Evolutionary conservation across 2,797 vertebrate species (phyloP).

Genomic region (Muscicapa comitata): DNA sequence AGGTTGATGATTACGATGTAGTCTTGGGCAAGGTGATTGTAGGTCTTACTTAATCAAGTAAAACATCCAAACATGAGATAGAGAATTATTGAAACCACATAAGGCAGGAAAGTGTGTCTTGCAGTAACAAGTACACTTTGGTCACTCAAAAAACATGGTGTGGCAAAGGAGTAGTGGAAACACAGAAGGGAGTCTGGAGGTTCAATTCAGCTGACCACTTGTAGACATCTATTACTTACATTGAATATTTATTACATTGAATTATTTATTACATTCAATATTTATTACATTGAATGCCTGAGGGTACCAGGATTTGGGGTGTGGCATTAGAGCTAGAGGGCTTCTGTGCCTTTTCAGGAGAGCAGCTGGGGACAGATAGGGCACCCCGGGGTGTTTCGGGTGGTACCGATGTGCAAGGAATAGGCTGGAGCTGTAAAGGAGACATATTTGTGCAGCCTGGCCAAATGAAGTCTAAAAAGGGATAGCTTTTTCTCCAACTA

Average conservation of each 20-base stretch:
- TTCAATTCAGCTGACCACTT: background rate
- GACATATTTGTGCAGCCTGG: background rate
- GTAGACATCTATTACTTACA: background rate
- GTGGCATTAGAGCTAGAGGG: background rate
- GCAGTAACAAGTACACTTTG: background rate
- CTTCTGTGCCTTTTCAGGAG: background rate
- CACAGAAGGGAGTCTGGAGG: background rate
- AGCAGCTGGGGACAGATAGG: background rate
- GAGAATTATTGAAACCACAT: background rate
- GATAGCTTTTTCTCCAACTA: background rate
- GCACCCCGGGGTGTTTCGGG: background rate
- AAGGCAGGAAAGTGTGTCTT: background rate
- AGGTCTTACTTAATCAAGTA: background rate
- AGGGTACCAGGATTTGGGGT: background rate
- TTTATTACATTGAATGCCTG: background rate
- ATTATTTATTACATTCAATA: no score
- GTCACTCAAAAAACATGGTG: background rate
- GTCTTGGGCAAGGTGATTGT: background rate
- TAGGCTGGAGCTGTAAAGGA: background rate
- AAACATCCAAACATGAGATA: background rate
- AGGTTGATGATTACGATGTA: background rate
- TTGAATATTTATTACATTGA: no score
- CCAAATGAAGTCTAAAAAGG: background rate
- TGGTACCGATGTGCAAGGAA: background rate
- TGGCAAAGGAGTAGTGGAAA: background rate